Conservation (phyloP, 2,888 invertebrate species). For the Drosophila algonquin region DNA sequence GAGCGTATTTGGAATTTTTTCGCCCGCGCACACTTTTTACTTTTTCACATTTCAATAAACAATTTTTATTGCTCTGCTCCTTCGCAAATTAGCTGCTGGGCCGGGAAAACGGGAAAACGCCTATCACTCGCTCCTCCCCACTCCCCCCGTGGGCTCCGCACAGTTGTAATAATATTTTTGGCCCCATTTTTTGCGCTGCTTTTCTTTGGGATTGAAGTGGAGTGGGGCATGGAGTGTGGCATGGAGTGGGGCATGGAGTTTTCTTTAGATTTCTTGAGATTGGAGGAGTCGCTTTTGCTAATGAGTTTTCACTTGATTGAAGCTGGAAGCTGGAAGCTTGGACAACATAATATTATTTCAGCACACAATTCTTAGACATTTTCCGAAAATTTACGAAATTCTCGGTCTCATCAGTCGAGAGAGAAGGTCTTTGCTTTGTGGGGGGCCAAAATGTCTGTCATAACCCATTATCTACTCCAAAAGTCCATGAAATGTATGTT, state of each 20-base stretch:
- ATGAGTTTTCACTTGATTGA: slow-evolving; percentile 12
- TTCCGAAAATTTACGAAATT: neutral
- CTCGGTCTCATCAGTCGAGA: neutral
- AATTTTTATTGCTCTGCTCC: slow-evolving; percentile 10
- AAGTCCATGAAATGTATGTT: slow-evolving; percentile 14
- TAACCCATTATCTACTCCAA: slow-evolving; percentile 14
- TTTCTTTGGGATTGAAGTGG: neutral
- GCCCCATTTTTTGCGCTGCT: neutral
- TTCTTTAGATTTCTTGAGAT: neutral
- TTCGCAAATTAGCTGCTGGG: slow-evolving; percentile 4
- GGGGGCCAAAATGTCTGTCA: neutral
- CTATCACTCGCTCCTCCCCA: neutral
- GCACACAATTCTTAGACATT: neutral
- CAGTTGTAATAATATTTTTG: neutral
- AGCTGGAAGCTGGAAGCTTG: neutral
- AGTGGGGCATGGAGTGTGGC: no score
- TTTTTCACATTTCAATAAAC: slow-evolving; percentile 15
- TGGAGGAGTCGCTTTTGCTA: slow-evolving; percentile 1
- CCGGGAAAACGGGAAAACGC: neutral
- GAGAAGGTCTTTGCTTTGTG: neutral
- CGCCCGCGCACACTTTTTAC: neutral
- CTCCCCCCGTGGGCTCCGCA: neutral
- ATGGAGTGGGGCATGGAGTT: neutral
- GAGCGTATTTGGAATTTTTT: neutral
- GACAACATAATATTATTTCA: slow-evolving; percentile 19